Conservation (phyloP, 1,140 invertebrate species). For the Planococcus citri region DNA sequence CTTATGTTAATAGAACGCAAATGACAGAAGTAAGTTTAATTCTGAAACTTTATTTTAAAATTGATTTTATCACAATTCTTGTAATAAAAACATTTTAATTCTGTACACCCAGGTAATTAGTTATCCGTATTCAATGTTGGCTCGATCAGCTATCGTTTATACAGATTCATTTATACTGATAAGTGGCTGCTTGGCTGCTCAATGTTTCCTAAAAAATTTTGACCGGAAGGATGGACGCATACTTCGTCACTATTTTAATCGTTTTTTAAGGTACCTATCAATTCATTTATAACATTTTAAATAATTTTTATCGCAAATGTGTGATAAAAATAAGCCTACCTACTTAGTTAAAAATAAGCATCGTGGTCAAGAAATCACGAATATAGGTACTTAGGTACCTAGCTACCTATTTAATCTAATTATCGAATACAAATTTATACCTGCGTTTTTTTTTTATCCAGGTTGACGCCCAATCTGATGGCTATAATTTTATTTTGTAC, state of each 20-base stretch:
- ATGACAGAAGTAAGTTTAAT: conserved; percentile 45
- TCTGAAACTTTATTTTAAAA: conserved; percentile 5
- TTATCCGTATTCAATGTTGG: conserved; percentile 51
- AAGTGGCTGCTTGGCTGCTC: conserved; percentile 53
- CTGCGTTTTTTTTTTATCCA: conserved; percentile 26
- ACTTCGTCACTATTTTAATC: conserved; percentile 27
- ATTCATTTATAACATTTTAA: conserved; percentile 10
- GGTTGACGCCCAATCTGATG: conserved; percentile 43
- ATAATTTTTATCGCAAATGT: too few relatives aligned
- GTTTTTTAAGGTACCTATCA: conserved; percentile 29
- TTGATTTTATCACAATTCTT: neutral
- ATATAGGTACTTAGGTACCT: too few relatives aligned
- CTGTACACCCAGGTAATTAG: conserved; percentile 21
- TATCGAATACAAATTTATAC: neutral
- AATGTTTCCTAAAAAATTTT: conserved; percentile 42
- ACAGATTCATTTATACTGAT: conserved; percentile 66
- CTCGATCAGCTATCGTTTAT: conserved; percentile 57
- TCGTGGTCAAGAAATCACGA: too few relatives aligned
- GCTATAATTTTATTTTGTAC: conserved; percentile 50
- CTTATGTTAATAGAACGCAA: conserved; percentile 51
- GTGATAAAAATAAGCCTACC: too few relatives aligned
- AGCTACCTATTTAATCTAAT: too few relatives aligned
- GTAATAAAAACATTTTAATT: too few relatives aligned
- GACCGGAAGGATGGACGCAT: conserved; percentile 26
- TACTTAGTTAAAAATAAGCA: too few relatives aligned